Conservation (phyloP, 2,797 vertebrate genomes). For the Distichodus sexfasciatus region DNA sequence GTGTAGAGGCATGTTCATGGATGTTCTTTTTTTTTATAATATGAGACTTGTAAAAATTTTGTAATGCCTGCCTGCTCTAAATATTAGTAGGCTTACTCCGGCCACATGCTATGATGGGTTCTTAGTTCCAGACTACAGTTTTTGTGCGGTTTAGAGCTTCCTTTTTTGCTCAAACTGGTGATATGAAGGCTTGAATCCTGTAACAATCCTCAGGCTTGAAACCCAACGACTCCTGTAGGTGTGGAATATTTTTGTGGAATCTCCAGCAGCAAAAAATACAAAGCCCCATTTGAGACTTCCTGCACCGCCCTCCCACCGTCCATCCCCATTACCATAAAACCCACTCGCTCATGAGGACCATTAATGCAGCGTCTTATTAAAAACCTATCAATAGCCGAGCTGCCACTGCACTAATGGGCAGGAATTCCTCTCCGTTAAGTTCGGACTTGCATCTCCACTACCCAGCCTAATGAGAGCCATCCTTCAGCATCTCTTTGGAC, state of each 20-base stretch:
- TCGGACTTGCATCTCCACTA: slow-evolving; percentile 78
- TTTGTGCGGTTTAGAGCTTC: too few relatives aligned
- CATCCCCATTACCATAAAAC: slow-evolving; percentile 78
- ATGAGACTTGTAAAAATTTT: too few relatives aligned
- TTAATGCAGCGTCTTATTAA: slow-evolving; percentile 84
- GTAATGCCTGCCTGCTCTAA: too few relatives aligned
- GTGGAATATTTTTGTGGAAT: slow-evolving; percentile 53
- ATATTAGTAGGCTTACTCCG: too few relatives aligned
- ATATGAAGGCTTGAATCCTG: too few relatives aligned
- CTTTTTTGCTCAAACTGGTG: too few relatives aligned
- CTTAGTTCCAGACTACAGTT: too few relatives aligned
- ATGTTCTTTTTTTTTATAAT: too few relatives aligned
- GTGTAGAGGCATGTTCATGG: too few relatives aligned
- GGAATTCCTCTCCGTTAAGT: slow-evolving; percentile 82
- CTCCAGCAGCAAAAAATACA: slow-evolving; percentile 68
- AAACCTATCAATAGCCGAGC: slow-evolving; percentile 81
- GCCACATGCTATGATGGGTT: too few relatives aligned
- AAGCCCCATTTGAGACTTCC: slow-evolving; percentile 69
- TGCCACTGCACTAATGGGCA: slow-evolving; percentile 78
- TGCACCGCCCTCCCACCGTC: slow-evolving; percentile 63
- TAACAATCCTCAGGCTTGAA: slow-evolving; percentile 42
- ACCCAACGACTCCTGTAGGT: slow-evolving; percentile 47
- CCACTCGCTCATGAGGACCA: slow-evolving; percentile 82
- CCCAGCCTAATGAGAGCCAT: slow-evolving; percentile 82
- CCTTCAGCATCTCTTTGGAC: slow-evolving; percentile 82